Evolutionary conservation across 2,888 invertebrate species (phyloP), one percentile per base, ranked within the genome.

Genomic region (Melieria omissa): DNA sequence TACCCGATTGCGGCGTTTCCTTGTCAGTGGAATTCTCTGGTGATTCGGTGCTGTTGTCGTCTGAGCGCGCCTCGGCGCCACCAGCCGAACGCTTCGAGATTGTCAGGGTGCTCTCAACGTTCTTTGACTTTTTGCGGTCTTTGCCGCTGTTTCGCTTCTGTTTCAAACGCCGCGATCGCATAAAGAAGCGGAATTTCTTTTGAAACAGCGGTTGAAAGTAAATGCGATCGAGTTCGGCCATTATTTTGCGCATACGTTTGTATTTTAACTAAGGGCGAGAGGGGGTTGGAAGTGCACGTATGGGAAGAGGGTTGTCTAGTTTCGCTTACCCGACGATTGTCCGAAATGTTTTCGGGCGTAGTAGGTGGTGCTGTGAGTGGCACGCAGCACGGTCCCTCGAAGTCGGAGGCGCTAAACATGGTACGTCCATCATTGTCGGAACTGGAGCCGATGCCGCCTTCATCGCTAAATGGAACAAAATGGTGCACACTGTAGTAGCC

Each of bases 381-480:
- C 58, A 85, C 86, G 78, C 87, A 87, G 72, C 86, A 88, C 42
- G 86, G 84, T 46, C 87, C 86, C 76, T 87, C 87, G 10, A 85
- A 78, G 75, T 86, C 87, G 58, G 84, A 83, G 58, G 81, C 79
- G 12, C 77, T 73, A 0, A 85, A 80, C 14, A 83, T 85, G 45
- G 86, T 83, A 78, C 88, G 88, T 61, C 86, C 86, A 70, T 89
- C 90, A 77, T 91, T 92, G 76, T 92, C 92, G 5, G 92, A 91
- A 82, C 92, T 93, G 74, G 91, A 92, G 57, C 92, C 92, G 6
- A 92, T 92, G 79, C 93, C 93, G 5, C 94, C 94, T 87, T 94
- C 94, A 80, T 94, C 94, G 86, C 95, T 94, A 82, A 29, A 29
- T 29, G 29, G 29, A 29, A 29, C 29, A 29, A 29, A 29, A 29